A percentile compares a stretch with the other conserved stretches of the same genome.
phyloP scores from a whole-genome alignment of 1,140 invertebrate genomes.

The Platorchestia sp. region DNA sequence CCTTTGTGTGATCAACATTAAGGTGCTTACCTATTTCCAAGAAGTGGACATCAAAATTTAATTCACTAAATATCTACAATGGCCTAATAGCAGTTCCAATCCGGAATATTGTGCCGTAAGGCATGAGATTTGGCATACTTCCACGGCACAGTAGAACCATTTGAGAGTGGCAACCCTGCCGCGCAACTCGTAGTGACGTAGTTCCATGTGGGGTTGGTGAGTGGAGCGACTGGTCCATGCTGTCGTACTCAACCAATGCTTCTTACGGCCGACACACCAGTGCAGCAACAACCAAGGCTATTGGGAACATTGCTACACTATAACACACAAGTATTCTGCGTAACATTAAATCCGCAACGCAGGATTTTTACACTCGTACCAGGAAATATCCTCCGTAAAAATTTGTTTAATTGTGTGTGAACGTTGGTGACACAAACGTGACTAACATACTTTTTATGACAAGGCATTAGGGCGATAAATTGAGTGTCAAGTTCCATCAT shows the following conservation, averaged over 20 bases:
- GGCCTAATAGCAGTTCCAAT: not conserved
- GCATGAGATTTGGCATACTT: slow-evolving; percentile 21
- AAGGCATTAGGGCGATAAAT: no score
- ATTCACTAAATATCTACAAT: not conserved
- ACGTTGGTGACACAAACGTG: no score
- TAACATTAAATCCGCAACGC: not conserved
- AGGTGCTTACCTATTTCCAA: not conserved
- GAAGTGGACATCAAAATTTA: not conserved
- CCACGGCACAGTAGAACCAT: not conserved
- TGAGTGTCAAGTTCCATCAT: no score
- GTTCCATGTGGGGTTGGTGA: slow-evolving; percentile 7
- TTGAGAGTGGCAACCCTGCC: not conserved
- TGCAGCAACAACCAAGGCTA: slow-evolving; percentile 5
- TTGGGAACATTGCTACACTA: not conserved
- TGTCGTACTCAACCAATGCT: slow-evolving; percentile 30
- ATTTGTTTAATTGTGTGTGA: no score
- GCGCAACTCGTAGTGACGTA: not conserved
- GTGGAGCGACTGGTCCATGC: slow-evolving; percentile 7
- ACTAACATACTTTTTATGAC: no score
- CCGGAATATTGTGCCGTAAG: not conserved
- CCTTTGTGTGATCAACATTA: not conserved
- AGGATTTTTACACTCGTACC: no score
- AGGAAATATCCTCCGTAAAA: no score
- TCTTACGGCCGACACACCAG: not conserved
- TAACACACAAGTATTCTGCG: not conserved